Conservation (phyloP, 2,888 invertebrate species). For the Chesias legatella region DNA sequence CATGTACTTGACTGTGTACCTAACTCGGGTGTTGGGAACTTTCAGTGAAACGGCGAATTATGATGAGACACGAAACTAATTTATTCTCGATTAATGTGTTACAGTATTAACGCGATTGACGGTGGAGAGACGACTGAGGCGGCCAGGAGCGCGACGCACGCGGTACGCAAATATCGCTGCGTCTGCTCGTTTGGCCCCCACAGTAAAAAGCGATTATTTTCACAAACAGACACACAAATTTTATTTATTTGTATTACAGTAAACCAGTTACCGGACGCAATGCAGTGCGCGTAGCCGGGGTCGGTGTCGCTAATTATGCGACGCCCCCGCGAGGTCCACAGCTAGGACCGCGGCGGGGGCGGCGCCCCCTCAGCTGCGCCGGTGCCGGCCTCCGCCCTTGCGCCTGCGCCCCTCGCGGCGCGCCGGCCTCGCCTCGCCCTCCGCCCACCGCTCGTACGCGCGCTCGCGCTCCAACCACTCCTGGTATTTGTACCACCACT, state of each 20-base stretch:
- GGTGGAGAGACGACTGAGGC: too few species aligned
- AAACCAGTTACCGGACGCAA: neutral
- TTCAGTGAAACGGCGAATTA: too few species aligned
- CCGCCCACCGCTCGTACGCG: slow-evolving; percentile 86
- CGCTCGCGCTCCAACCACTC: slow-evolving; percentile 93
- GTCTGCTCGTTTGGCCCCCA: too few species aligned
- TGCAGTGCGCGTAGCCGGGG: neutral
- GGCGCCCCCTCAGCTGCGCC: slow-evolving; percentile 75
- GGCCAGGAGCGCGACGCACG: too few species aligned
- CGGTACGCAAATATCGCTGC: too few species aligned
- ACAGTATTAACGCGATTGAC: too few species aligned
- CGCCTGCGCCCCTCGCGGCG: slow-evolving; percentile 25
- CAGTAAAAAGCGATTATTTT: too few species aligned
- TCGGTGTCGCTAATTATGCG: slow-evolving; percentile 34
- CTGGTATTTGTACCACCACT: slow-evolving; percentile 96
- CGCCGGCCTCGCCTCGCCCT: slow-evolving; percentile 54
- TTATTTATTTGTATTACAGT: slow-evolving; percentile 1
- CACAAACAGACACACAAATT: too few species aligned
- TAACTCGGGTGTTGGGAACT: too few species aligned
- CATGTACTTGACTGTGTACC: too few species aligned
- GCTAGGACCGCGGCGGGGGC: slow-evolving; percentile 74
- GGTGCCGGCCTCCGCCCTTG: slow-evolving; percentile 34
- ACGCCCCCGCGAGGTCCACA: slow-evolving; percentile 69
- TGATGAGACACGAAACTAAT: too few species aligned
- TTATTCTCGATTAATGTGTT: too few species aligned